These are phyloP conservation scores for Tenodera sinensis DNA, from an alignment of 2,888 invertebrate genomes.

Conservation along the genomic window DNA sequence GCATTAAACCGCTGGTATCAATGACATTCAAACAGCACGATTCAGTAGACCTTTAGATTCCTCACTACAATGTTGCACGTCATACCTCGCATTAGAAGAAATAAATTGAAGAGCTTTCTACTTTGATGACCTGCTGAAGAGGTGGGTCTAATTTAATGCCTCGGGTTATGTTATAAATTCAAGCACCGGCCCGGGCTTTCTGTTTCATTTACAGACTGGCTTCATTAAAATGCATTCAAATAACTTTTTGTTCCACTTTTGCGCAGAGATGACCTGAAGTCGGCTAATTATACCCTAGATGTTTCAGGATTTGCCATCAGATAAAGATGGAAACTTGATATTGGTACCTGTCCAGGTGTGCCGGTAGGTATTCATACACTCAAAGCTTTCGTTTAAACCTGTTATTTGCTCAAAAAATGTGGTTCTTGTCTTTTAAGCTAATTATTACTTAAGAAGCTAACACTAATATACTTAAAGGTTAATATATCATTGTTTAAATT, in stretches of 20 bases:
- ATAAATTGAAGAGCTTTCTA: too few species aligned
- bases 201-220: not conserved
- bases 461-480: not conserved
- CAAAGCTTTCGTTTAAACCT: not conserved
- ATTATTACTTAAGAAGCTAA: not conserved
- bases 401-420: not conserved
- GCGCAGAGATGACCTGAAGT: not conserved
- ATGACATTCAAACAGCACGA: too few species aligned
- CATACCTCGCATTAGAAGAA: too few species aligned
- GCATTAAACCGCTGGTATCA: too few species aligned
- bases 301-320: not conserved
- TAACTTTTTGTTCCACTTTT: not conserved
- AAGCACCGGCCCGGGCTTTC: not conserved
- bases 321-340: not conserved
- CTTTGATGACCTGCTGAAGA: too few species aligned
- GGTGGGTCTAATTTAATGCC: too few species aligned
- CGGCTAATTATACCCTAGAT: not conserved
- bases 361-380: not conserved
- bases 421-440: not conserved
- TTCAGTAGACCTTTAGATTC: too few species aligned
- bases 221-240: not conserved
- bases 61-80: too few species aligned
- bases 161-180: not conserved
- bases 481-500: not conserved
- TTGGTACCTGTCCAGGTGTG: not conserved